Conservation (phyloP, 2,888 invertebrate species). For the Crioceris asparagi region DNA sequence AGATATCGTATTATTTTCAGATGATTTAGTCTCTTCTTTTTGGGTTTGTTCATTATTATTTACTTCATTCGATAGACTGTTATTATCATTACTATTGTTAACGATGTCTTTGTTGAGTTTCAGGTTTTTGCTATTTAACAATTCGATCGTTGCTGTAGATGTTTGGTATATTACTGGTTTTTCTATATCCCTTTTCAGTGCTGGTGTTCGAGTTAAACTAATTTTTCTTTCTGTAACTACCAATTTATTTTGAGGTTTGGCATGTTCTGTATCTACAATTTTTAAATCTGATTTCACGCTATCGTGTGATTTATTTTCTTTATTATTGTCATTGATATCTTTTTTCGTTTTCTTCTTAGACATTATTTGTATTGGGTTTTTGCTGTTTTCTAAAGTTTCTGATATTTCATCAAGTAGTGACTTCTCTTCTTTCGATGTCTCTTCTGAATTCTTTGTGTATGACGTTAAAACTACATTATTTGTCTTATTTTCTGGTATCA, state of each 20-base stretch:
- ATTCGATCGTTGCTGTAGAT: slow-evolving; percentile 33
- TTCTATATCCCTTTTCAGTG: slow-evolving; percentile 54
- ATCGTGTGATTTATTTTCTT: slow-evolving; percentile 32
- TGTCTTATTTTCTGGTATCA: slow-evolving; percentile 31
- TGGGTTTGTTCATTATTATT: slow-evolving; percentile 15
- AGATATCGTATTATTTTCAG: slow-evolving; percentile 11
- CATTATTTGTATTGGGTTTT: slow-evolving; percentile 40
- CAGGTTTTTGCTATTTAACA: slow-evolving; percentile 30
- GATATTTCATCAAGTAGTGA: slow-evolving; percentile 62
- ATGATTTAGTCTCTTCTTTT: slow-evolving; percentile 10
- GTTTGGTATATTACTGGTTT: slow-evolving; percentile 52
- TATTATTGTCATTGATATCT: slow-evolving; percentile 26
- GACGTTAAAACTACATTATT: slow-evolving; percentile 49
- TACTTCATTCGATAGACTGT: slow-evolving; percentile 16
- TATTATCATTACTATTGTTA: slow-evolving; percentile 13
- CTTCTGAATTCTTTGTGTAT: slow-evolving; percentile 41
- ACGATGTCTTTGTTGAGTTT: slow-evolving; percentile 25
- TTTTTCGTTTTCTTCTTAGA: slow-evolving; percentile 29
- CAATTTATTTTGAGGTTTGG: slow-evolving; percentile 19
- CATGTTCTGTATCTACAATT: slow-evolving; percentile 9
- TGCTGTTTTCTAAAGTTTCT: slow-evolving; percentile 57
- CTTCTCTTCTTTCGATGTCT: slow-evolving; percentile 43
- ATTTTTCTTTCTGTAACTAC: slow-evolving; percentile 27
- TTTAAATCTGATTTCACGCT: slow-evolving; percentile 19
- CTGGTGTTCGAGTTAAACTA: slow-evolving; percentile 45